Conservation (phyloP, 1,140 invertebrate species). For the Drosophila nasuta region DNA sequence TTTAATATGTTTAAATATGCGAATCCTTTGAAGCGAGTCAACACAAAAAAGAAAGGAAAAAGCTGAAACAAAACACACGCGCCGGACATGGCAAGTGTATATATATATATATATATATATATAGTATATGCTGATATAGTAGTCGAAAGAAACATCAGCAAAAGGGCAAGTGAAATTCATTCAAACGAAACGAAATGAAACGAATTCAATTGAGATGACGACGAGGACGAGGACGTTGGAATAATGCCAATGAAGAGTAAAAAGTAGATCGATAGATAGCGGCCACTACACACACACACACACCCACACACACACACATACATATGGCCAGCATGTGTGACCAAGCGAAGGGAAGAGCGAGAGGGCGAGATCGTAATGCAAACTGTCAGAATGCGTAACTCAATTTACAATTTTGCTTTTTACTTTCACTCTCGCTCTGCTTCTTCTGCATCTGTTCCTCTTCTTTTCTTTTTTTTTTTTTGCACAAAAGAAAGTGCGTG, state of each 20-base stretch:
- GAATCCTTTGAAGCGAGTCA: constrained; percentile 71
- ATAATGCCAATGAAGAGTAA: constrained; percentile 81
- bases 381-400: constrained; percentile 83
- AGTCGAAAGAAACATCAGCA: constrained; percentile 63
- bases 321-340: constrained; percentile 62
- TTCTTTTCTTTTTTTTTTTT: constrained; percentile 25
- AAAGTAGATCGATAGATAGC: constrained; percentile 82
- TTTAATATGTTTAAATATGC: constrained; percentile 82
- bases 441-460: background rate
- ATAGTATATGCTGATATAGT: too few species aligned
- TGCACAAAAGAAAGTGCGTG: too few species aligned
- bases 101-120: constrained; percentile 15
- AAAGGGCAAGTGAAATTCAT: constrained; percentile 80
- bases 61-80: constrained; percentile 43
- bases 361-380: constrained; percentile 67
- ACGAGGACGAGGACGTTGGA: constrained; percentile 44
- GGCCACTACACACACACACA: constrained; percentile 40
- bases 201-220: constrained; percentile 77
- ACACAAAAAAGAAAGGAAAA: constrained; percentile 33
- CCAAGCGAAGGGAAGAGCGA: constrained; percentile 39
- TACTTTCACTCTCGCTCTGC: constrained; percentile 28
- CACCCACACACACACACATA: constrained; percentile 24
- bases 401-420: constrained; percentile 81
- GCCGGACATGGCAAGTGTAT: constrained; percentile 24
- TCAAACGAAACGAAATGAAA: constrained; percentile 83